These are phyloP conservation scores for Cancer borealis DNA, from an alignment of 2,888 invertebrate genomes.

Conservation along the genomic window DNA sequence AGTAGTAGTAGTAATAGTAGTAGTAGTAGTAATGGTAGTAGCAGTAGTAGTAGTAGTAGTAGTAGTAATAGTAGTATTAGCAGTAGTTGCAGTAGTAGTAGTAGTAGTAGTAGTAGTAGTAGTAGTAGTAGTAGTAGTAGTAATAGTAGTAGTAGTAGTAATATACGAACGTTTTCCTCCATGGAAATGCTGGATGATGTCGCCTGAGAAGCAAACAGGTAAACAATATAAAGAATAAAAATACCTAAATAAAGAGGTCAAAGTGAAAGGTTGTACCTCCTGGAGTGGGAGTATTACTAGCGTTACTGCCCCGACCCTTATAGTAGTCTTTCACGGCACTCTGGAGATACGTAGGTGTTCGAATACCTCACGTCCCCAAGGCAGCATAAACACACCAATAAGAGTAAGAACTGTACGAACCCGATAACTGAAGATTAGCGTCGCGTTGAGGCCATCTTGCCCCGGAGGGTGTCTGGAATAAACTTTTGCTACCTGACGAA, in stretches of 20 bases:
- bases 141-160: not conserved
- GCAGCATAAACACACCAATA: not conserved
- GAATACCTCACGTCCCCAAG: not conserved
- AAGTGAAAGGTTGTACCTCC: too few species aligned
- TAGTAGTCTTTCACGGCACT: not conserved
- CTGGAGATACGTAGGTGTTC: not conserved
- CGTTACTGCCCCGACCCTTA: not conserved
- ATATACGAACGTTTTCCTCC: not conserved
- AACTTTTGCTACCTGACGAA: not conserved
- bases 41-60: not conserved
- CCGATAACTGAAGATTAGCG: not conserved
- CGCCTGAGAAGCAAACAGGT: not conserved
- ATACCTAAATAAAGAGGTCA: not conserved
- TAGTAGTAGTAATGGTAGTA: not conserved
- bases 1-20: not conserved
- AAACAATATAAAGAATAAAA: not conserved
- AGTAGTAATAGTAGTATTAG: not conserved
- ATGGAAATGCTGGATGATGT: not conserved
- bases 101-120: not conserved
- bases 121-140: not conserved
- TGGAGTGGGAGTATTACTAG: not conserved
- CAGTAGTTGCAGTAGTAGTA: not conserved
- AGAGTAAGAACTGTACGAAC: not conserved
- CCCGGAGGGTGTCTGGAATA: not conserved
- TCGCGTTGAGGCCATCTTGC: not conserved